phyloP scores from a whole-genome alignment of 2,888 invertebrate genomes.

The Oscheius onirici region DNA sequence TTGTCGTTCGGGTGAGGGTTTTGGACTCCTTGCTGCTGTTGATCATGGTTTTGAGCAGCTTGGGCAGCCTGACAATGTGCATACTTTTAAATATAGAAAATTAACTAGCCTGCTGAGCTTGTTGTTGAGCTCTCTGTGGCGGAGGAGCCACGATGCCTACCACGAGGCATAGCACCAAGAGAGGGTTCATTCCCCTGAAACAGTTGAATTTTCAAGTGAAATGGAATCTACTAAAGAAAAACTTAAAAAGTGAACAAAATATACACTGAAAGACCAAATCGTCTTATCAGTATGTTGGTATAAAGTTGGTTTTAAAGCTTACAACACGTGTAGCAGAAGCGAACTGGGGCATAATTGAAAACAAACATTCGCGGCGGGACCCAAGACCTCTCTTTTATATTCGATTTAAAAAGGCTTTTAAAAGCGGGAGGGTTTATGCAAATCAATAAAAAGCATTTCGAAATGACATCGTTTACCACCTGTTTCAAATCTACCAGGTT shows the following conservation, averaged over 20 bases:
- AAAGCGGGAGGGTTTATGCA: too few relatives aligned
- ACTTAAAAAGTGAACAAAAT: neutral
- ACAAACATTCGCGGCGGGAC: conserved; percentile 5
- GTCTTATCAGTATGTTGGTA: neutral
- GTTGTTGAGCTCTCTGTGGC: conserved; percentile 20
- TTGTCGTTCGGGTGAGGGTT: conserved; percentile 14
- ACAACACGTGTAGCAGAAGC: conserved; percentile 16
- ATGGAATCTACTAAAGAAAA: neutral
- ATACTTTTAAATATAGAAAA: neutral
- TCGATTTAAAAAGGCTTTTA: too few relatives aligned
- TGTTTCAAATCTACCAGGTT: too few relatives aligned
- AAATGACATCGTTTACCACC: too few relatives aligned
- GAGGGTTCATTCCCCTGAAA: conserved; percentile 24
- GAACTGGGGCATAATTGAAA: neutral
- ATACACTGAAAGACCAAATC: neutral
- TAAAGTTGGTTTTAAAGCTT: conserved; percentile 1
- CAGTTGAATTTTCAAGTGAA: neutral
- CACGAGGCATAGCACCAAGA: conserved; percentile 25
- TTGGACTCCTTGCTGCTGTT: neutral
- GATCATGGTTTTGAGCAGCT: conserved; percentile 13
- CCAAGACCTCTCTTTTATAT: too few relatives aligned
- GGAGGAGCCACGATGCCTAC: conserved; percentile 27
- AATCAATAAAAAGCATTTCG: too few relatives aligned
- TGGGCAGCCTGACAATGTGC: conserved; percentile 11
- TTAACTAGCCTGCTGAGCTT: conserved; percentile 18